Base-by-base conservation (phyloP, 2,888 invertebrate species). In the Rosalia funebris region DNA sequence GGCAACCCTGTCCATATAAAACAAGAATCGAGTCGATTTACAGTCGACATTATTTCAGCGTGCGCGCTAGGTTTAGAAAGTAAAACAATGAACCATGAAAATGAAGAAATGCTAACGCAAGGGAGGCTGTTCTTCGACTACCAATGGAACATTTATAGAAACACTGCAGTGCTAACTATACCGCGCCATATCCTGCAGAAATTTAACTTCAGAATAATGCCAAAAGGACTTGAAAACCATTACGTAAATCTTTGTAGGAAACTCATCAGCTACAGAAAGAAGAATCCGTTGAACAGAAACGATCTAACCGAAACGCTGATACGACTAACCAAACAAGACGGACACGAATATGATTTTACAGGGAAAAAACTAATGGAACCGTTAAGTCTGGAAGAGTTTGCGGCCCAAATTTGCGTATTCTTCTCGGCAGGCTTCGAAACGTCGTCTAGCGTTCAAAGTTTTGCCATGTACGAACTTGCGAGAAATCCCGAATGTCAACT, bases 11-110 rank as follows among this genome's bases (percentile, higher is more conserved):
- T 62, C 2, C 56, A 66, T 2, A 62, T 66, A 34, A 66, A 66
- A 16, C 50, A 31, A 11, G 41, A 62, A n/a, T 10, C 57, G 1
- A 32, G 44, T 39, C 48, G 83, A 62, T 87, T 84, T 66, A 82
- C 85, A 0, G 85, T 85, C 79, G 87, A 87, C 68, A 84, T 86
- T 1, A 85, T 87, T 16, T 84, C 84, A 0, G 84, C 83, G 20
- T 83, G 85, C 54, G 86, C 85, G 10, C 87, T 88, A 70, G 88
- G 87, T 12, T 80, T 88, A 7, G 84, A 87, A 61, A 84, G 84
- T 63, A 84, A 87, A 64, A 84, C 84, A 11, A 83, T 87, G 39
- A 80, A 82, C 41, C 81, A 84, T 70, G 77, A 84, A 0, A 80
- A 85, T 59, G 81, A 84, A 0, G 68, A 64, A 16, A 86, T 88